Evolutionary conservation across 2,113 vertebrate species (phyloP).

Genomic region (Heterotilapia buettikoferi): DNA sequence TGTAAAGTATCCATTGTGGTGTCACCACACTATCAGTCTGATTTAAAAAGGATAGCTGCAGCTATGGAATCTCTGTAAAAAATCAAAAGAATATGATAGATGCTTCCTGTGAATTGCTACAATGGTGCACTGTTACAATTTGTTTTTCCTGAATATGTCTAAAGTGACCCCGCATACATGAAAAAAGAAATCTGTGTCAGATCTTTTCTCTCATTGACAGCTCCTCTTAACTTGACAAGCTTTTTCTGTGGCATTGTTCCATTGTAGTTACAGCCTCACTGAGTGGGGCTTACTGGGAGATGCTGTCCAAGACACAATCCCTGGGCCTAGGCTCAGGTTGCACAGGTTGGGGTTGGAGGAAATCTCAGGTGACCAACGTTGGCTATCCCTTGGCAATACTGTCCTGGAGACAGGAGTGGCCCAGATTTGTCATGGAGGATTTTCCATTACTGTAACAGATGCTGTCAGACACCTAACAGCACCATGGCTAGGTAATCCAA

Average conservation of each 20-base stretch:
- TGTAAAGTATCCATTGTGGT: not conserved
- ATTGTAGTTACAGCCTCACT: slow-evolving; percentile 25
- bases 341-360: slow-evolving; percentile 67
- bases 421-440: slow-evolving; percentile 75
- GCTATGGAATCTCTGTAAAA: not conserved
- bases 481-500: not conserved
- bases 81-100: not conserved
- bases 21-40: not conserved
- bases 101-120: not conserved
- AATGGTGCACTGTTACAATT: not conserved
- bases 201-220: slow-evolving; percentile 18
- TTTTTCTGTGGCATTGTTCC: slow-evolving; percentile 27
- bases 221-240: slow-evolving; percentile 19
- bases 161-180: not conserved
- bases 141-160: not conserved
- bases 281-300: slow-evolving; percentile 62
- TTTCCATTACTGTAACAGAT: slow-evolving; percentile 68
- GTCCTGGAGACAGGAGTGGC: slow-evolving; percentile 68
- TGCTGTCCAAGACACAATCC: slow-evolving; percentile 71
- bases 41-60: not conserved
- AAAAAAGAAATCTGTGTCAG: slow-evolving; percentile 22
- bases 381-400: slow-evolving; percentile 66
- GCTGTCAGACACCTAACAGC: slow-evolving; percentile 33
- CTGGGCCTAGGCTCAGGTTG: slow-evolving; percentile 66
- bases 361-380: slow-evolving; percentile 74